These are phyloP conservation scores for Rhinolophus ferrumequinum DNA, from an alignment of 2,113 vertebrate genomes.

Conservation along the genomic window DNA sequence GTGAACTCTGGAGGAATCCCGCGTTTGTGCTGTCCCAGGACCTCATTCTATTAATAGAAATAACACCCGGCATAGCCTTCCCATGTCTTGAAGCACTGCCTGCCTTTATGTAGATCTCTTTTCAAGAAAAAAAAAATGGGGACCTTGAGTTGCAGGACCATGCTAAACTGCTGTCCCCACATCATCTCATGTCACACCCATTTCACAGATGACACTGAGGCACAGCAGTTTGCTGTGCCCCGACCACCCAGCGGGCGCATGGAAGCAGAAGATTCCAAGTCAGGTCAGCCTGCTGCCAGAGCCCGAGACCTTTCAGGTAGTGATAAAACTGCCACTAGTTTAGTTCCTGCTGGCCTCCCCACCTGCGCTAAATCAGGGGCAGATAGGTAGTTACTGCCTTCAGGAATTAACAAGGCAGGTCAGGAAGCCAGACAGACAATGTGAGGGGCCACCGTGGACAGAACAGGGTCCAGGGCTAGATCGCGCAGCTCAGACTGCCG, in stretches of 20 bases:
- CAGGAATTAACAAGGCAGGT: neutral
- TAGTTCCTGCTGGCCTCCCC: neutral
- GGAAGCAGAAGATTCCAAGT: too few species aligned
- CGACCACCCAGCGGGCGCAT: accelerated
- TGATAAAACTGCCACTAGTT: neutral
- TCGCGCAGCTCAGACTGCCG: neutral
- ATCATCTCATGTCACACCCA: accelerated
- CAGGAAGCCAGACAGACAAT: neutral
- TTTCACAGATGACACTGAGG: neutral
- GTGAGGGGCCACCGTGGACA: neutral
- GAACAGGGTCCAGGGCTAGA: neutral
- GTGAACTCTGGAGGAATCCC: neutral
- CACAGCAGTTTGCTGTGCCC: neutral
- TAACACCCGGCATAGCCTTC: too few species aligned
- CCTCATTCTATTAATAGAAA: neutral
- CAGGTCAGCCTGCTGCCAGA: neutral
- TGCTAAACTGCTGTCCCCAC: accelerated
- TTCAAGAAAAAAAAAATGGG: neutral
- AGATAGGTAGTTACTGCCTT: neutral
- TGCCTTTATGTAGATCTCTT: neutral
- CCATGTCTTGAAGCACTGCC: neutral
- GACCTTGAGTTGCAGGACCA: accelerated
- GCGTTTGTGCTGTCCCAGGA: neutral
- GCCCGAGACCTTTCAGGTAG: neutral
- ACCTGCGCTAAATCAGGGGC: neutral